These are phyloP conservation scores for Sebastes matsubarae DNA, from an alignment of 2,797 vertebrate species.

Conservation along the genomic window DNA sequence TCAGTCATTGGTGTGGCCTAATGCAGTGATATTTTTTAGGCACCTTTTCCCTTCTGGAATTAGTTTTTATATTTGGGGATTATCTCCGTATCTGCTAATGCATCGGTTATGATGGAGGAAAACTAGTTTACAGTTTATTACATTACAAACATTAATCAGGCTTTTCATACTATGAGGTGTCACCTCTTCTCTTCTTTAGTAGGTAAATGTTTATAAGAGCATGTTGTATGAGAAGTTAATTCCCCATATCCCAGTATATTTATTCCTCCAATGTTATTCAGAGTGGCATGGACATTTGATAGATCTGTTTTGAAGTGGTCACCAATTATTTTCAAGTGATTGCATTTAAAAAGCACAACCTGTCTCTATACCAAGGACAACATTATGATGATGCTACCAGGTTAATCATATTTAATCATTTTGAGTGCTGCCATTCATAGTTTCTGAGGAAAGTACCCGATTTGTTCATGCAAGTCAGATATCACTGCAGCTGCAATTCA, in stretches of 20 bases:
- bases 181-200: conserved; percentile 49
- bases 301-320: conserved; percentile 43
- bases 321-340: conserved; percentile 28
- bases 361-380: conserved; percentile 25
- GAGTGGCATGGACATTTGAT: conserved; percentile 69
- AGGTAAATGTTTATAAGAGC: conserved; percentile 64
- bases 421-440: conserved; percentile 33
- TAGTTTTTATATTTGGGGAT: conserved; percentile 65
- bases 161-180: conserved; percentile 48
- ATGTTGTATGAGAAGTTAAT: conserved; percentile 66
- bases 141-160: conserved; percentile 30
- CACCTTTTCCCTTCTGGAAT: conserved; percentile 66
- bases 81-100: conserved; percentile 50
- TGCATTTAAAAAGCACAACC: conserved; percentile 54
- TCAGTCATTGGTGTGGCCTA: conserved; percentile 76
- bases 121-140: conserved; percentile 53
- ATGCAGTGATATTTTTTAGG: conserved; percentile 71
- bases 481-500: background rate
- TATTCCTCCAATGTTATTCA: conserved; percentile 61
- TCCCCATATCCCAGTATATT: conserved; percentile 56
- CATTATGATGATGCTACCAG: conserved; percentile 6
- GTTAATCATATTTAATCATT: conserved; percentile 25
- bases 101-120: conserved; percentile 43
- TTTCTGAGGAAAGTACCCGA: conserved; percentile 11
- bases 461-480: conserved; percentile 17